A percentile compares a stretch with the other conserved stretches of the same genome.
Evolutionary conservation across 64 coral and sea anemone genomes (phyloP).

Genomic region (Montipora sp.): DNA sequence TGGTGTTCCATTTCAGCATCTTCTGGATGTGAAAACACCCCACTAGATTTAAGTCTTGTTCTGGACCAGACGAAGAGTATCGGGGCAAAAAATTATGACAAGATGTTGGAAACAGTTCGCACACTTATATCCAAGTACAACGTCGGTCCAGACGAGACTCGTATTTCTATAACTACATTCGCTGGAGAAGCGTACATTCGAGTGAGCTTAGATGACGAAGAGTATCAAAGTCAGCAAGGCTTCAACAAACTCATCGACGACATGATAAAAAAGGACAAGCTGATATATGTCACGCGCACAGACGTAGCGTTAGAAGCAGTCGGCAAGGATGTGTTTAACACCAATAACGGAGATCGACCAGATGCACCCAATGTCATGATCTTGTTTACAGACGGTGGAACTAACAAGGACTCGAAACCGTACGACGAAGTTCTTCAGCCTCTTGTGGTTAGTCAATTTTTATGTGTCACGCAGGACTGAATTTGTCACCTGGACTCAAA

Average conservation of each 20-base stretch:
- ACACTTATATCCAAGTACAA: conserved; percentile 2
- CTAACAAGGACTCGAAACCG: neutral
- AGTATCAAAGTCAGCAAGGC: neutral
- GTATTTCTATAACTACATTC: conserved; percentile 2
- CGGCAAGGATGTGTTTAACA: neutral
- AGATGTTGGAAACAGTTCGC: conserved; percentile 2
- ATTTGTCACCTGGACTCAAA: too few relatives aligned
- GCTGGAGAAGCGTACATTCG: neutral
- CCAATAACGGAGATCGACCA: conserved; percentile 5
- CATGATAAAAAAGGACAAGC: conserved; percentile 1
- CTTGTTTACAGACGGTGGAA: conserved; percentile 11
- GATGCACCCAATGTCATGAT: conserved; percentile 32
- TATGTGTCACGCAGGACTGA: too few relatives aligned
- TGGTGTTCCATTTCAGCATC: neutral
- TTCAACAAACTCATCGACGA: neutral
- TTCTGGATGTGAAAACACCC: neutral
- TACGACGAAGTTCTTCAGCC: neutral
- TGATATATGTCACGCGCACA: neutral
- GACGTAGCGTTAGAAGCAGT: neutral
- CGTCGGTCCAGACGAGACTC: neutral
- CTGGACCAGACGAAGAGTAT: conserved; percentile 30
- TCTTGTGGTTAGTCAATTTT: conserved; percentile 11
- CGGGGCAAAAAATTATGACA: neutral
- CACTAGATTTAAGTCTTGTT: conserved; percentile 10
- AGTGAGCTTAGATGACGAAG: neutral